Evolutionary conservation across 1,140 invertebrate genomes (phyloP).

Genomic region (Bombus waltoni): DNA sequence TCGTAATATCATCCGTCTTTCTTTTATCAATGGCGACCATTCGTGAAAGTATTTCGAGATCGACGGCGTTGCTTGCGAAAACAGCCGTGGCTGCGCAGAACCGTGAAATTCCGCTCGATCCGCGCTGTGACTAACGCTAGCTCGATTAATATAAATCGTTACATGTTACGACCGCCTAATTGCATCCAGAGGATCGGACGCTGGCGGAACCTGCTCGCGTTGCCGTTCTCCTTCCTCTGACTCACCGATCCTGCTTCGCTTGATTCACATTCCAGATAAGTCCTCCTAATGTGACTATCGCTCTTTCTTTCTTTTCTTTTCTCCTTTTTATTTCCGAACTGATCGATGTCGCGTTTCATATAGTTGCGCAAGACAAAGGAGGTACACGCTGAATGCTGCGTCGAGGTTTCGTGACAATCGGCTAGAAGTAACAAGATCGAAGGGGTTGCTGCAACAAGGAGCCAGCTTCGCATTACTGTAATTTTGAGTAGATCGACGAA

Average conservation of each 20-base stretch:
- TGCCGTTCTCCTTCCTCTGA: constrained; percentile 46
- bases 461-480: no score
- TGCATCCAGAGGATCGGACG: constrained; percentile 62
- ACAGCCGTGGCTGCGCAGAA: constrained; percentile 46
- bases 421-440: no score
- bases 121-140: constrained; percentile 62
- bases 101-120: constrained; percentile 68
- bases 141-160: constrained; percentile 71
- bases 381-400: no score
- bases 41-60: constrained; percentile 61
- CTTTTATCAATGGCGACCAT: constrained; percentile 17
- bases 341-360: background rate
- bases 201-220: constrained; percentile 41
- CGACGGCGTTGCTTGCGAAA: constrained; percentile 42
- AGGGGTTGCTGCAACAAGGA: no score
- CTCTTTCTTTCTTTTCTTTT: background rate
- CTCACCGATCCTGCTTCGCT: constrained; percentile 32
- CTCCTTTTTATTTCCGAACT: background rate
- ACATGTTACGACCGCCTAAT: constrained; percentile 67
- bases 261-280: constrained; percentile 39
- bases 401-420: no score
- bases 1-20: background rate
- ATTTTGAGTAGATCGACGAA: no score
- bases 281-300: background rate
- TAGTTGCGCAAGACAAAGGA: no score